Evolutionary conservation across 2,113 vertebrate genomes (phyloP).

Genomic region (Onychostoma macrolepis): DNA sequence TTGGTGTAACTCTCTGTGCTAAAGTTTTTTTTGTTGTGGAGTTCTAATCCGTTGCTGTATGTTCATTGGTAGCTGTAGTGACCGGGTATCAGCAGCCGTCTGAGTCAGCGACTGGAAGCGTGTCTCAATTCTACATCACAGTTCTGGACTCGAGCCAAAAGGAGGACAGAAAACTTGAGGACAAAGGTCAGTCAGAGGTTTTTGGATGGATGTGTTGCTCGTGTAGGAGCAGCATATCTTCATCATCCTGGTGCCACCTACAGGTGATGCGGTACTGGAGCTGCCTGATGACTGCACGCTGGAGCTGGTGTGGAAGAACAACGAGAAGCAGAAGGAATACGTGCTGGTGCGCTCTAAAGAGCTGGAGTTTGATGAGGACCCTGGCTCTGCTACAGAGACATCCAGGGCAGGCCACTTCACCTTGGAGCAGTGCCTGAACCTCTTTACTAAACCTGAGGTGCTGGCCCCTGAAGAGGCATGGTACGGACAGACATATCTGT

Average conservation of each 20-base stretch:
- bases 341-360: slow-evolving; percentile 96
- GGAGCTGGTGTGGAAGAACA: slow-evolving; percentile 96
- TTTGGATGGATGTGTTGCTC: neutral
- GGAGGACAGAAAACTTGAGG: slow-evolving; percentile 91
- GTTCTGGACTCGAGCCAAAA: slow-evolving; percentile 80
- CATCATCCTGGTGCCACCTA: neutral
- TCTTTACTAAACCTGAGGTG: slow-evolving; percentile 97
- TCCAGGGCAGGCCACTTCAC: slow-evolving; percentile 95
- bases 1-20: neutral
- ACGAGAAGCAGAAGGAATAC: slow-evolving; percentile 92
- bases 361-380: slow-evolving; percentile 92
- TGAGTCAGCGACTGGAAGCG: slow-evolving; percentile 77
- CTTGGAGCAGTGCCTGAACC: slow-evolving; percentile 96
- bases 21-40: neutral
- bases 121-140: slow-evolving; percentile 90
- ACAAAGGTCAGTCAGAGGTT: slow-evolving; percentile 82
- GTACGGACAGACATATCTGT: slow-evolving; percentile 73
- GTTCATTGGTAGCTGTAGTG: slow-evolving; percentile 80
- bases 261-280: slow-evolving; percentile 83
- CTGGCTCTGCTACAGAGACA: slow-evolving; percentile 88
- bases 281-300: slow-evolving; percentile 85
- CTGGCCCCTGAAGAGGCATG: slow-evolving; percentile 96
- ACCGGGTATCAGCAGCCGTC: slow-evolving; percentile 92
- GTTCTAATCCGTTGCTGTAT: neutral
- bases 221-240: neutral